phyloP scores from a whole-genome alignment of 2,797 vertebrate genomes.

The Ctenosaura bakeri region DNA sequence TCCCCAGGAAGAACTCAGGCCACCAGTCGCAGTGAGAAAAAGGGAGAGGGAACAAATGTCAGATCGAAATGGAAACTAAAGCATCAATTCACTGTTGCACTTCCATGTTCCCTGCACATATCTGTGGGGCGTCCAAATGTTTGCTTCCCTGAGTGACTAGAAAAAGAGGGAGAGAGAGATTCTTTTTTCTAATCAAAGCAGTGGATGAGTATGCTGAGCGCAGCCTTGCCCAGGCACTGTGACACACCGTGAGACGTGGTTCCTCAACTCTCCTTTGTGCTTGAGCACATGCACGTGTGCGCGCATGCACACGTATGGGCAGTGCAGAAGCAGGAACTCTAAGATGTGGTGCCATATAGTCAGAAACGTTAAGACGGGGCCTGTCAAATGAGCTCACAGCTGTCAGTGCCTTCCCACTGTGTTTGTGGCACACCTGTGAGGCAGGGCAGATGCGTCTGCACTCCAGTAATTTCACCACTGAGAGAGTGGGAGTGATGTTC shows the following conservation, averaged over 20 bases:
- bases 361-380: not conserved
- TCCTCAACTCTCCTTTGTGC: not conserved
- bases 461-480: not conserved
- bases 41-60: not conserved
- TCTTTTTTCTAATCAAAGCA: not conserved
- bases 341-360: too few relatives aligned
- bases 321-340: too few relatives aligned
- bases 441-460: not conserved
- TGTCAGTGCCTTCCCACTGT: not conserved
- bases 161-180: too few relatives aligned
- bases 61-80: not conserved
- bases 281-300: too few relatives aligned
- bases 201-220: not conserved
- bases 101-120: not conserved
- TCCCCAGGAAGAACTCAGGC: not conserved
- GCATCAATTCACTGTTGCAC: too few relatives aligned
- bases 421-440: not conserved
- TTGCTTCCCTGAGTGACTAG: not conserved
- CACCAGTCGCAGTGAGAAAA: not conserved
- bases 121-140: not conserved
- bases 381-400: not conserved
- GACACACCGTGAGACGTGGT: not conserved
- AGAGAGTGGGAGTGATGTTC: too few relatives aligned
- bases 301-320: too few relatives aligned
- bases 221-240: not conserved